Evolutionary conservation across 2,888 invertebrate genomes (phyloP).

Genomic region (Drosophila fungiperda): DNA sequence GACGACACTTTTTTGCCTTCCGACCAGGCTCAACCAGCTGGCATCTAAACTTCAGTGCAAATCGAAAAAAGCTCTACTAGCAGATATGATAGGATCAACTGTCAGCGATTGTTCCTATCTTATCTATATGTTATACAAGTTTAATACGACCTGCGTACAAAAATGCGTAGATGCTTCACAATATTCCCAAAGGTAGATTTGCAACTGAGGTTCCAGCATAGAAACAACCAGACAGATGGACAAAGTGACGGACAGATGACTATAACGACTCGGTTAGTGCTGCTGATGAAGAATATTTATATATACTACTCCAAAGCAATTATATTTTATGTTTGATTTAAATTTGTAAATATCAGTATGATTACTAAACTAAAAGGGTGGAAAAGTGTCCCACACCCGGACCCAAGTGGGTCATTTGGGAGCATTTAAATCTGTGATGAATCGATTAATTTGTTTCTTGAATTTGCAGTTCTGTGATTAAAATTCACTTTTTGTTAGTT

Average conservation of each 20-base stretch:
- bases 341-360: not conserved
- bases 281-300: not conserved
- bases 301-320: not conserved
- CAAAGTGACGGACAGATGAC: not conserved
- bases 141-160: not conserved
- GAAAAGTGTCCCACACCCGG: not conserved
- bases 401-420: not conserved
- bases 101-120: not conserved
- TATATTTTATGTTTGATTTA: not conserved
- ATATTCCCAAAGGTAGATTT: not conserved
- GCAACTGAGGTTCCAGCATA: not conserved
- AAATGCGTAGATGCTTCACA: too few species aligned
- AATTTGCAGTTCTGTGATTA: not conserved
- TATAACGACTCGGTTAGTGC: not conserved
- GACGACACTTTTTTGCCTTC: not conserved
- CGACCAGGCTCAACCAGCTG: not conserved
- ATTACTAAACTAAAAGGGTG: not conserved
- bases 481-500: not conserved
- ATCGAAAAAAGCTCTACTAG: not conserved
- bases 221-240: not conserved
- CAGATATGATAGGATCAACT: not conserved
- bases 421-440: not conserved
- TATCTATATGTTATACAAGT: not conserved
- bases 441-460: not conserved
- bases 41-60: not conserved